These are phyloP conservation scores for Halichoerus grypus DNA, from an alignment of 2,113 vertebrate species.

Conservation along the genomic window DNA sequence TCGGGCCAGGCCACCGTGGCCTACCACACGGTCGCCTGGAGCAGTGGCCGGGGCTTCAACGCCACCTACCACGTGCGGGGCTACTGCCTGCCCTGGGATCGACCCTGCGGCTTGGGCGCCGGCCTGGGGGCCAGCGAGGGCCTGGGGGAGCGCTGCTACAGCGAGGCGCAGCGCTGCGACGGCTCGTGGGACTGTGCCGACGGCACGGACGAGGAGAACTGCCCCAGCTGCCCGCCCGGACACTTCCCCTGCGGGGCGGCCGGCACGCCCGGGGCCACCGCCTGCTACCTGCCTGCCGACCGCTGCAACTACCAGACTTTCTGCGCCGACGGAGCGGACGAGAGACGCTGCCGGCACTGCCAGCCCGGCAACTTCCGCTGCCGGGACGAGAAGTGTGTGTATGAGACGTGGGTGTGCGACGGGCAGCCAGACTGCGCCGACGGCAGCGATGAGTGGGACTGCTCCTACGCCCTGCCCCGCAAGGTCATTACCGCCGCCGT, in stretches of 20 bases:
- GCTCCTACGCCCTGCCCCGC: slow-evolving; percentile 91
- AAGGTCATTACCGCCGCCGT: slow-evolving; percentile 95
- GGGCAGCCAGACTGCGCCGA: slow-evolving; percentile 95
- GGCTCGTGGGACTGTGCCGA: slow-evolving; percentile 93
- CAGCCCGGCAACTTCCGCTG: slow-evolving; percentile 94
- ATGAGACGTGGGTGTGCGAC: slow-evolving; percentile 96
- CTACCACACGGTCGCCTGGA: slow-evolving; percentile 85
- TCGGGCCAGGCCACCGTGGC: slow-evolving; percentile 89
- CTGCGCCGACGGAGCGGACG: slow-evolving; percentile 92
- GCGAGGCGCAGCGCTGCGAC: slow-evolving; percentile 89
- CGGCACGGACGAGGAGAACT: slow-evolving; percentile 91
- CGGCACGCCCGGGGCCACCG: slow-evolving; percentile 2
- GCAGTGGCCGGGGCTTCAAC: slow-evolving; percentile 89
- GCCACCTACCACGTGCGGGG: slow-evolving; percentile 93
- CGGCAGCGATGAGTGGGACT: slow-evolving; percentile 93
- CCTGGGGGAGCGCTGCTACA: slow-evolving; percentile 84
- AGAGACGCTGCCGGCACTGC: slow-evolving; percentile 92
- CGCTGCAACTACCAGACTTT: slow-evolving; percentile 95
- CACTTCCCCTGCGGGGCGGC: slow-evolving; percentile 89
- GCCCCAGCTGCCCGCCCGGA: slow-evolving; percentile 87
- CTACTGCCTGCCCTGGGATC: slow-evolving; percentile 94
- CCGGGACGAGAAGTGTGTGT: slow-evolving; percentile 93
- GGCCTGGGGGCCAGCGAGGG: slow-evolving; percentile 89
- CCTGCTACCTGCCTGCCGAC: slow-evolving; percentile 90
- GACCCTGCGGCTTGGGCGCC: slow-evolving; percentile 88